phyloP scores from a whole-genome alignment of 1,140 invertebrate genomes.

The Battus philenor region DNA sequence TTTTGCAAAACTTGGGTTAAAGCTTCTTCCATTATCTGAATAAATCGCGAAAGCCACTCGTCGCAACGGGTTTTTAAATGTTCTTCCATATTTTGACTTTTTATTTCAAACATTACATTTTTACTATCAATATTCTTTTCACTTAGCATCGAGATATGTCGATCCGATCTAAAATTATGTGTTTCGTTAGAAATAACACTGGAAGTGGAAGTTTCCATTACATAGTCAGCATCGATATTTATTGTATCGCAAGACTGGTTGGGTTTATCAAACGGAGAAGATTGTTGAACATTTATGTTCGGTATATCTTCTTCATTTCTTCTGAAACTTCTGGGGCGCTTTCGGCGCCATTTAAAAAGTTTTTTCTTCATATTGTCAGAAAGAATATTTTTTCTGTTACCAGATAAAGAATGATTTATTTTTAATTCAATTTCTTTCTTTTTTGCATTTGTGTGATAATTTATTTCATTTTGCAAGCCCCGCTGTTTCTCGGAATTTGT shows the following conservation, averaged over 20 bases:
- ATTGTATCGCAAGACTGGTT: too few species aligned
- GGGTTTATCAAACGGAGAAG: too few species aligned
- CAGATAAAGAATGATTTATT: constrained; percentile 11
- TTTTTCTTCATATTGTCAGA: constrained; percentile 18
- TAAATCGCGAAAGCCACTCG: constrained; percentile 53
- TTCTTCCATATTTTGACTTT: constrained; percentile 38
- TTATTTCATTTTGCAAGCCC: too few species aligned
- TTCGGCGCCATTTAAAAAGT: constrained; percentile 30
- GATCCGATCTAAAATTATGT: too few species aligned
- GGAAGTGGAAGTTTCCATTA: constrained; percentile 31
- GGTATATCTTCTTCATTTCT: too few species aligned
- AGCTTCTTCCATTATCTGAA: constrained; percentile 64
- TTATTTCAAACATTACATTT: constrained; percentile 50
- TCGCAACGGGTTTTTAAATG: constrained; percentile 40
- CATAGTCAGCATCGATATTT: too few species aligned
- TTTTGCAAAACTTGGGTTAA: constrained; percentile 41
- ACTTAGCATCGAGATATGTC: too few species aligned
- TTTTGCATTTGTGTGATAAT: neutral
- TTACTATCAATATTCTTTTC: constrained; percentile 16
- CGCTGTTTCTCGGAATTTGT: too few species aligned
- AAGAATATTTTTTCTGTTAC: neutral
- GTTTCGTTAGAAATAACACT: constrained; percentile 32
- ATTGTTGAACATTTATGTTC: too few species aligned
- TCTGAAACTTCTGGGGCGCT: neutral
- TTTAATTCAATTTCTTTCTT: constrained; percentile 25